A percentile compares a stretch with the other conserved stretches of the same genome.
These are phyloP conservation scores for Hymenopus coronatus DNA, from an alignment of 2,888 invertebrate species.

Conservation along the genomic window DNA sequence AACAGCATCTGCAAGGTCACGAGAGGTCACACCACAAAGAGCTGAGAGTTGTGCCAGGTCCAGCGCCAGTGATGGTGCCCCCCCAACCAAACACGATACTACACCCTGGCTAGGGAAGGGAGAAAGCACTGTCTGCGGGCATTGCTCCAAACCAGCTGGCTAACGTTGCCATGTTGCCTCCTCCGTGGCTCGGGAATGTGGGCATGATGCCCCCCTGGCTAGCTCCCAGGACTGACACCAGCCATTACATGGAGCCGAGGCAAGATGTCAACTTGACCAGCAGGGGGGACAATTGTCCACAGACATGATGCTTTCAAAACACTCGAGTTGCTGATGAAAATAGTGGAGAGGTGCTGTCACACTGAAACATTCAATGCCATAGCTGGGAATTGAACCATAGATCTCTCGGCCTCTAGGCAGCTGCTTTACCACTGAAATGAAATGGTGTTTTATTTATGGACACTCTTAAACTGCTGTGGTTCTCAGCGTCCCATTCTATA, in stretches of 20 bases:
- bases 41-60: background rate
- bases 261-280: background rate
- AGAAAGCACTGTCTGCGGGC: background rate
- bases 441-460: too few species aligned
- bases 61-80: background rate
- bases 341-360: too few species aligned
- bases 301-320: background rate
- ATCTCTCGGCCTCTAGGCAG: too few species aligned
- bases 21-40: background rate
- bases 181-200: background rate
- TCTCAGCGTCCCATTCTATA: too few species aligned
- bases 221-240: background rate
- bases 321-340: background rate
- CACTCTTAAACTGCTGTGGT: too few species aligned
- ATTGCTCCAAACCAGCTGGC: background rate
- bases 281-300: background rate
- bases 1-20: constrained; percentile 5
- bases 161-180: background rate
- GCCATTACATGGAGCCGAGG: background rate
- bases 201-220: background rate
- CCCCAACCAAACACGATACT: background rate
- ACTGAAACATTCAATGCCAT: too few species aligned
- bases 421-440: too few species aligned
- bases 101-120: background rate
- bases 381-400: too few species aligned